A percentile compares a stretch with the other conserved stretches of the same genome.
phyloP scores from a whole-genome alignment of 2,888 invertebrate genomes.

The Epinotia nisella region DNA sequence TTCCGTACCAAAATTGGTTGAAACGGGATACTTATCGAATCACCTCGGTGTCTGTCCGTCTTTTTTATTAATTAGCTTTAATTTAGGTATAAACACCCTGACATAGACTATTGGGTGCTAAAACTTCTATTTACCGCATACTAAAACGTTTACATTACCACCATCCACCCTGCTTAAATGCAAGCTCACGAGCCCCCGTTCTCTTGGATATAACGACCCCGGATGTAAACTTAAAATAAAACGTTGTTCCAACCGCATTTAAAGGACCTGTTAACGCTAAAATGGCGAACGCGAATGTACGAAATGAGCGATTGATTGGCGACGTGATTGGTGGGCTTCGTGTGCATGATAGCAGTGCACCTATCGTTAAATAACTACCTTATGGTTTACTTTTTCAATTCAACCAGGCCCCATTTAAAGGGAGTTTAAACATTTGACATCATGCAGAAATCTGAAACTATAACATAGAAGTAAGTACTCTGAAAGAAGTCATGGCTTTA shows the following conservation, averaged over 20 bases:
- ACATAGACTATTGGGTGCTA: not conserved
- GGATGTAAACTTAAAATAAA: not conserved
- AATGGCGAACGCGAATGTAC: not conserved
- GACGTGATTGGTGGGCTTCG: not conserved
- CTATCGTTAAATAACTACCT: no score
- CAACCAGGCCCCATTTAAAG: no score
- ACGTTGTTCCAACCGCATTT: not conserved
- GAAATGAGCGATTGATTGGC: not conserved
- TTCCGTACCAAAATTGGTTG: not conserved
- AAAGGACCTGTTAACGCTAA: not conserved
- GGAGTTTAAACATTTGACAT: no score
- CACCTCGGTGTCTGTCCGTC: not conserved
- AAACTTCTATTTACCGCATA: not conserved
- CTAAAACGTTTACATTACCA: not conserved
- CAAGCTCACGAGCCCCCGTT: conserved; percentile 50
- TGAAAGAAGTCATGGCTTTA: no score
- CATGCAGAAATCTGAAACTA: no score
- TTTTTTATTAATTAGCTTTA: not conserved
- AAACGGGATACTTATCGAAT: not conserved
- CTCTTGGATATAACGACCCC: conserved; percentile 24
- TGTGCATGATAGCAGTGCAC: not conserved
- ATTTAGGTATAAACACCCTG: not conserved
- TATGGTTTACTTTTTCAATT: no score
- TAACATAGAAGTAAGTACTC: no score
- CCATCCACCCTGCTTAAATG: conserved; percentile 45